Evolutionary conservation across 2,888 invertebrate genomes (phyloP), one percentile per base, ranked within the genome.

Genomic region (Perizoma flavofasciatum): DNA sequence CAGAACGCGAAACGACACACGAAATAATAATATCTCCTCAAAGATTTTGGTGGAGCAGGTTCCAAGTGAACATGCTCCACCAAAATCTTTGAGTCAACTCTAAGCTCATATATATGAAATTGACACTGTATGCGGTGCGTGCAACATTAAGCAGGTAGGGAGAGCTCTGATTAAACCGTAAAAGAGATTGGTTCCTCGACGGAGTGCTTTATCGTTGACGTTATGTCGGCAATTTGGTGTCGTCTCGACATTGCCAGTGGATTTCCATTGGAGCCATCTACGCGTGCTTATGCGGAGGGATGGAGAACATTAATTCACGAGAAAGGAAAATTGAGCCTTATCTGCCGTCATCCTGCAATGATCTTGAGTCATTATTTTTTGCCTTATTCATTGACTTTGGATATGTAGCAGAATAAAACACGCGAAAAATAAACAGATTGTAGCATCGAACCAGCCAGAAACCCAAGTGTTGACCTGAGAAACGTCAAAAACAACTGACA

Each of bases 121-220:
- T 74, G 77, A 71, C 73, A 74, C 75, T 73, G 74, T 75, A 74
- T 73, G 74, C 66, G 73, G 67, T 71, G 67, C 72, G 70, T 72
- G 72, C 70, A 68, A 77, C 75, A 76, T 85, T 83, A 85, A 79
- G 78, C 79, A 77, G 77, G 81, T 74, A 73, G 71, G 80, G 73
- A 78, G 77, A 82, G 84, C 82, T 83, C 88, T 89, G 88, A 89
- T 90, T 89, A 88, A 88, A 85, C 86, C 88, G 86, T 88, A 88
- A 89, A 90, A 86, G 87, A 88, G 88, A 89, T 90, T 89, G 89
- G 87, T 89, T 88, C 82, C 77, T 80, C 81, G 83, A 81, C 78
- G 77, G 83, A 86, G 83, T 84, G 83, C 81, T 88, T 89, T 88
- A 88, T 89, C 85, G 86, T 79, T 81, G 84, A 82, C 85, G 83